A percentile compares a stretch with the other conserved stretches of the same genome.
These are phyloP conservation scores for Grammatotria lemairii DNA, from an alignment of 2,113 vertebrate species.

Conservation along the genomic window DNA sequence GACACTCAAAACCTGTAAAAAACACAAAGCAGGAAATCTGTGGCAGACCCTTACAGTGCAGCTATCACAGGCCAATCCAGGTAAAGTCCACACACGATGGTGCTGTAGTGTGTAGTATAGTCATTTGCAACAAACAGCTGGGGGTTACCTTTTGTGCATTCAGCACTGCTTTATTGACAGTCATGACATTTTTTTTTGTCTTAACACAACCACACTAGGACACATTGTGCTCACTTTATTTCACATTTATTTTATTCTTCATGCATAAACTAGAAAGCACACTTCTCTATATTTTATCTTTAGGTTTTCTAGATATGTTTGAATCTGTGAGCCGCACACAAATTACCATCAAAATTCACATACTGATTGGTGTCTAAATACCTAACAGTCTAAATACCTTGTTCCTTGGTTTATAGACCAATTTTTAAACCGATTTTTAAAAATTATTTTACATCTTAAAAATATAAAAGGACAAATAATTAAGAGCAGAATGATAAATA, in stretches of 20 bases:
- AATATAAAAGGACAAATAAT: background rate
- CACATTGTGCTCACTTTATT: background rate
- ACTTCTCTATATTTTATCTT: background rate
- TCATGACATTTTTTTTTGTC: background rate
- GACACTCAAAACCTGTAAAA: background rate
- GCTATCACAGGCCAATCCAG: background rate
- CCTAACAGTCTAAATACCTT: background rate
- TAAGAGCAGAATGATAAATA: background rate
- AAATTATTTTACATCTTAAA: background rate
- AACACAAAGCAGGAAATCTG: background rate
- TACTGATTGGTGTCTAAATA: background rate
- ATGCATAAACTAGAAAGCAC: accelerated
- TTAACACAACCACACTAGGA: background rate
- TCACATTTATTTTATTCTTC: background rate
- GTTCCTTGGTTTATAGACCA: accelerated
- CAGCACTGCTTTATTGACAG: background rate
- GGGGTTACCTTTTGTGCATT: background rate
- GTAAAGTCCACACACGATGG: background rate
- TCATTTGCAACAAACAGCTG: background rate
- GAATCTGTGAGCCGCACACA: background rate
- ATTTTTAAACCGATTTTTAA: background rate
- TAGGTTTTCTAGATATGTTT: background rate
- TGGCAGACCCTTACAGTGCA: background rate
- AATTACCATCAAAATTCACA: background rate
- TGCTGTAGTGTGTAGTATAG: background rate